These are phyloP conservation scores for Trachelipus rathkii DNA, from an alignment of 1,140 invertebrate genomes.

Conservation along the genomic window DNA sequence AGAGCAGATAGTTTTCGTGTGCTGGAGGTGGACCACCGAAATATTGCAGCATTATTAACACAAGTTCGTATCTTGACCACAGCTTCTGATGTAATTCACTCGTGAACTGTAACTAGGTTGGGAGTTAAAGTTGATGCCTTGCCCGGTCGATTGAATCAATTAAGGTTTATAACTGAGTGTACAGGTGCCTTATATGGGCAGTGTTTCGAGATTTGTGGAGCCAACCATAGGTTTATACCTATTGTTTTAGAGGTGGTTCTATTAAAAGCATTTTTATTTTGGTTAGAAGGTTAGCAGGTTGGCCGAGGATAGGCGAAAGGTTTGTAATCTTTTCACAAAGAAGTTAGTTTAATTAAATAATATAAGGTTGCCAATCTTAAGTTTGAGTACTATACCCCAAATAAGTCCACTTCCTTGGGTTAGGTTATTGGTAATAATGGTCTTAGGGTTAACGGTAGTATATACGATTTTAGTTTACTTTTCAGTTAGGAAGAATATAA, in stretches of 20 bases:
- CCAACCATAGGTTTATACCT: slow-evolving; percentile 71
- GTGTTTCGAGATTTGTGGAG: slow-evolving; percentile 74
- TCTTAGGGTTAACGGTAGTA: neutral
- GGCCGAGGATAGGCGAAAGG: neutral
- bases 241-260: slow-evolving; percentile 55
- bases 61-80: too few species aligned
- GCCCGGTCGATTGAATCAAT: slow-evolving; percentile 65
- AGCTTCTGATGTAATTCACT: slow-evolving; percentile 71
- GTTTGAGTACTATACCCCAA: neutral
- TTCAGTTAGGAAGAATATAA: too few species aligned
- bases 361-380: neutral
- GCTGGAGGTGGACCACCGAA: too few species aligned
- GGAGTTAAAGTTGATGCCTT: slow-evolving; percentile 64
- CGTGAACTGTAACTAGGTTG: slow-evolving; percentile 61
- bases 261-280: too few species aligned
- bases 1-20: too few species aligned
- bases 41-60: too few species aligned
- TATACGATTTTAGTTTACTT: too few species aligned
- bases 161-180: slow-evolving; percentile 56
- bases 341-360: neutral
- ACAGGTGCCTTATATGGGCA: slow-evolving; percentile 64
- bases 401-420: too few species aligned
- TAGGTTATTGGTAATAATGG: neutral
- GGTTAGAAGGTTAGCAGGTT: neutral
- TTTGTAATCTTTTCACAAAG: neutral